Conservation (phyloP, 2,888 invertebrate species). For the Stictocephala bisonia region DNA sequence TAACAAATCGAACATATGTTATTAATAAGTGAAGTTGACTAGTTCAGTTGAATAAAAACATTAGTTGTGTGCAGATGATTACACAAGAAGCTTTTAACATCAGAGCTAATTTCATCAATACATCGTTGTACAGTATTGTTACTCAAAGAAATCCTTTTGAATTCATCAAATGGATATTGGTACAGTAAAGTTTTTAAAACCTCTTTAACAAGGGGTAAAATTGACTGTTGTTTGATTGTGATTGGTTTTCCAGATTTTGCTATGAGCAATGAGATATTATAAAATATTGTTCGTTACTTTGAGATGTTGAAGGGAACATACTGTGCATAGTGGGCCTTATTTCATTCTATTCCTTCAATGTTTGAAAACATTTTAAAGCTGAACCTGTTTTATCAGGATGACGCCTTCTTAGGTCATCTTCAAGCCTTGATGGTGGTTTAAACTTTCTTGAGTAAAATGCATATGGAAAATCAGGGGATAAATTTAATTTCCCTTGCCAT, state of each 20-base stretch:
- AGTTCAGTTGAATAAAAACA: slow-evolving; percentile 63
- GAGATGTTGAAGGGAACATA: too few relatives aligned
- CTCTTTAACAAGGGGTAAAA: slow-evolving; percentile 61
- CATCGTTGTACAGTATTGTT: slow-evolving; percentile 60
- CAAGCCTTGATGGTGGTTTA: background rate
- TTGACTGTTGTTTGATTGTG: slow-evolving; percentile 61
- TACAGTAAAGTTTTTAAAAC: slow-evolving; percentile 60
- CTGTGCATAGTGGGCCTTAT: slow-evolving; percentile 55
- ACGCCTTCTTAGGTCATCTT: slow-evolving; percentile 21
- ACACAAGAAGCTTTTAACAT: slow-evolving; percentile 61
- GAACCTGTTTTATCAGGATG: slow-evolving; percentile 56
- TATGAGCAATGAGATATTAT: slow-evolving; percentile 59
- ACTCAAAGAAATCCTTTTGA: slow-evolving; percentile 60
- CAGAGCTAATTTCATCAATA: slow-evolving; percentile 62
- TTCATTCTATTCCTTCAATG: slow-evolving; percentile 56
- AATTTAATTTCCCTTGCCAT: too few relatives aligned
- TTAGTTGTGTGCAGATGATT: slow-evolving; percentile 60
- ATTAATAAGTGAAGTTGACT: slow-evolving; percentile 62
- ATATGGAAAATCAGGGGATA: background rate
- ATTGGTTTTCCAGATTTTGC: slow-evolving; percentile 61
- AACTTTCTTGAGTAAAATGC: slow-evolving; percentile 30
- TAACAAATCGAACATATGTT: slow-evolving; percentile 62
- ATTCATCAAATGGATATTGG: slow-evolving; percentile 59
- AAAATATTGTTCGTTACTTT: slow-evolving; percentile 57
- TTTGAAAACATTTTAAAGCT: slow-evolving; percentile 58